Evolutionary conservation across 2,888 invertebrate species (phyloP).

Genomic region (Eupeodes luniger): DNA sequence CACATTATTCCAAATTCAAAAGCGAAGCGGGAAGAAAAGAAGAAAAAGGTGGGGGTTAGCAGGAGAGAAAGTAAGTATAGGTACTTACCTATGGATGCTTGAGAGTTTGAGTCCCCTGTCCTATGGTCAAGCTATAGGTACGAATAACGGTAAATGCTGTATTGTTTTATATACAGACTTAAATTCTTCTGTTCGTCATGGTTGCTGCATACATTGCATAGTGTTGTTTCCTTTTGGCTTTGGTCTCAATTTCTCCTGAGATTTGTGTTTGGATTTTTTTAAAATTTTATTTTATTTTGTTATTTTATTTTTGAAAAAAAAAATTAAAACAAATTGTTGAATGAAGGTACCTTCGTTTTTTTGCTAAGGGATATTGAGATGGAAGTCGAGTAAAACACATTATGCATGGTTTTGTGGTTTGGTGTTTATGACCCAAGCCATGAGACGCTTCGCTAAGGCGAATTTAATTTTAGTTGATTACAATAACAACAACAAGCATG

Average conservation of each 20-base stretch:
- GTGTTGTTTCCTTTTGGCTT: slow-evolving; percentile 32
- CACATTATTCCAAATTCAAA: slow-evolving; percentile 49
- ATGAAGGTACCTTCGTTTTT: not conserved
- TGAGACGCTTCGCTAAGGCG: slow-evolving; percentile 11
- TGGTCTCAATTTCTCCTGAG: slow-evolving; percentile 74
- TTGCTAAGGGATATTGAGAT: slow-evolving; percentile 35
- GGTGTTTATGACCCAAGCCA: slow-evolving; percentile 57
- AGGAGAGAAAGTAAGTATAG: not conserved
- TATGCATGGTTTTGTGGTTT: slow-evolving; percentile 70
- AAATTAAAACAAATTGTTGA: slow-evolving; percentile 35
- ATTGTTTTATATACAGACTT: slow-evolving; percentile 47
- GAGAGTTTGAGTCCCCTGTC: slow-evolving; percentile 20
- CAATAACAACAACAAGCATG: slow-evolving; percentile 31
- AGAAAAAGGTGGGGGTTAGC: not conserved
- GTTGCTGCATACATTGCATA: slow-evolving; percentile 44
- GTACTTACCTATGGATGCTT: slow-evolving; percentile 27
- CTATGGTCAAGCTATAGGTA: not conserved
- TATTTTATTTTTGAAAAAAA: not conserved
- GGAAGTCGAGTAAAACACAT: slow-evolving; percentile 55
- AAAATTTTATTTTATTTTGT: not conserved
- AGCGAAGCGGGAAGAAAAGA: not conserved
- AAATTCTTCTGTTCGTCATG: slow-evolving; percentile 46
- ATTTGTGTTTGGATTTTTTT: slow-evolving; percentile 34
- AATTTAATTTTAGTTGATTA: slow-evolving; percentile 29
- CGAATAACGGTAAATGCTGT: slow-evolving; percentile 69